Evolutionary conservation across 2,888 invertebrate species (phyloP).

Genomic region (Agrotis segetum): DNA sequence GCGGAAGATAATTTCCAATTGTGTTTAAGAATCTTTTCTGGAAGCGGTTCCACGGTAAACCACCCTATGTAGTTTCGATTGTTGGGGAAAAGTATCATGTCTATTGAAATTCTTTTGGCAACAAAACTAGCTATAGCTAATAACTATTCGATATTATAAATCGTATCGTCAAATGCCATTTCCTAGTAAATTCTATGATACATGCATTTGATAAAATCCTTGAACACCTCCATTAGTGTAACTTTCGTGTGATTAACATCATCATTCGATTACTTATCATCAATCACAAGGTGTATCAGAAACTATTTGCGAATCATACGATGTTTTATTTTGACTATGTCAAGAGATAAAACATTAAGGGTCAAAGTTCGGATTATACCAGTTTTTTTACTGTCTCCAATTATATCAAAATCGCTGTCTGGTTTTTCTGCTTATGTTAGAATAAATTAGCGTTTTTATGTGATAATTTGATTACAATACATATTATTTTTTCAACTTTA

Average conservation of each 20-base stretch:
- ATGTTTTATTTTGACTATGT: slow-evolving; percentile 45
- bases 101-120: background rate
- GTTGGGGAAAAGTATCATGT: background rate
- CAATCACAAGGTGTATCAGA: slow-evolving; percentile 18
- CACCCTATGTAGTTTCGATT: background rate
- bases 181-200: slow-evolving; percentile 13
- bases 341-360: background rate
- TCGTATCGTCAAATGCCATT: background rate
- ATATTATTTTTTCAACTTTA: slow-evolving; percentile 8
- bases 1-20: background rate
- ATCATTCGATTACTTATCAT: slow-evolving; percentile 35
- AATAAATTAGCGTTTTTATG: background rate
- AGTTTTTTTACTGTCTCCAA: background rate
- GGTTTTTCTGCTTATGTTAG: slow-evolving; percentile 1
- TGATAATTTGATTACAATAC: slow-evolving; percentile 2
- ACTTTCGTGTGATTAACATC: slow-evolving; percentile 22
- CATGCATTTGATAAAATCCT: slow-evolving; percentile 26
- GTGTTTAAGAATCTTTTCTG: too few species aligned
- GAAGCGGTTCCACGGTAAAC: too few species aligned
- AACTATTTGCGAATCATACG: slow-evolving; percentile 46
- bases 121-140: background rate
- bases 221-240: slow-evolving; percentile 43
- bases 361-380: slow-evolving; percentile 29
- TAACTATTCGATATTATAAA: background rate
- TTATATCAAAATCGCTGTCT: slow-evolving; percentile 10